phyloP scores from a whole-genome alignment of 2,888 invertebrate species.

The Tachystola acroxantha region DNA sequence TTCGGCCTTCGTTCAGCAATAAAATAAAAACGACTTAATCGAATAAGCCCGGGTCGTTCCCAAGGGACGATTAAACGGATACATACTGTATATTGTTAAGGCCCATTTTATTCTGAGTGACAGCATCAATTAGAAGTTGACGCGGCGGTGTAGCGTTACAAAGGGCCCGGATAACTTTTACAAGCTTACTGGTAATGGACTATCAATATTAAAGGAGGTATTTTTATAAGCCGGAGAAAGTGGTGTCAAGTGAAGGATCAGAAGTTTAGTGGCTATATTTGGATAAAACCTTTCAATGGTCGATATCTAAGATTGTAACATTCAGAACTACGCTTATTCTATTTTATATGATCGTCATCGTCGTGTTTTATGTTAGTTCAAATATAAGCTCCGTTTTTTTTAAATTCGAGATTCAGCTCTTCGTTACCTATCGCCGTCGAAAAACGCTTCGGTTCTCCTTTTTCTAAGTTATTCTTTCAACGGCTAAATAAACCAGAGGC shows the following conservation, averaged over 20 bases:
- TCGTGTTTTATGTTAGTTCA: too few species aligned
- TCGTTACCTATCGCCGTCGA: too few species aligned
- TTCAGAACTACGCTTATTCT: too few species aligned
- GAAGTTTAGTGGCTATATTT: too few species aligned
- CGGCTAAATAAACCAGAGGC: too few species aligned
- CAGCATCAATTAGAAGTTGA: slow-evolving; percentile 74
- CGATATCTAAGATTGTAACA: too few species aligned
- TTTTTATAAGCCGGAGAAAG: slow-evolving; percentile 29
- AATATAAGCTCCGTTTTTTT: too few species aligned
- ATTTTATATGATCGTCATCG: too few species aligned
- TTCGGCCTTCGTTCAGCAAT: slow-evolving; percentile 9
- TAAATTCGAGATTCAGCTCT: too few species aligned
- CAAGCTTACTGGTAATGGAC: slow-evolving; percentile 58
- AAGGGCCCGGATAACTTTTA: slow-evolving; percentile 53
- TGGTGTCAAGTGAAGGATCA: slow-evolving; percentile 7
- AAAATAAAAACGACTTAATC: slow-evolving; percentile 38
- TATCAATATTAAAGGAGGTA: slow-evolving; percentile 60
- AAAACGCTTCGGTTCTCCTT: too few species aligned
- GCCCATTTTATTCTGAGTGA: slow-evolving; percentile 67
- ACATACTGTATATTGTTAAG: slow-evolving; percentile 34
- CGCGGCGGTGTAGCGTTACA: slow-evolving; percentile 67
- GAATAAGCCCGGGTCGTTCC: slow-evolving; percentile 34
- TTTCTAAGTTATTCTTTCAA: too few species aligned
- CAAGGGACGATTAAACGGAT: slow-evolving; percentile 50
- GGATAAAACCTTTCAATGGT: too few species aligned